Base-by-base conservation (phyloP, 2,113 vertebrate genomes). In the Xiphorhynchus elegans region DNA sequence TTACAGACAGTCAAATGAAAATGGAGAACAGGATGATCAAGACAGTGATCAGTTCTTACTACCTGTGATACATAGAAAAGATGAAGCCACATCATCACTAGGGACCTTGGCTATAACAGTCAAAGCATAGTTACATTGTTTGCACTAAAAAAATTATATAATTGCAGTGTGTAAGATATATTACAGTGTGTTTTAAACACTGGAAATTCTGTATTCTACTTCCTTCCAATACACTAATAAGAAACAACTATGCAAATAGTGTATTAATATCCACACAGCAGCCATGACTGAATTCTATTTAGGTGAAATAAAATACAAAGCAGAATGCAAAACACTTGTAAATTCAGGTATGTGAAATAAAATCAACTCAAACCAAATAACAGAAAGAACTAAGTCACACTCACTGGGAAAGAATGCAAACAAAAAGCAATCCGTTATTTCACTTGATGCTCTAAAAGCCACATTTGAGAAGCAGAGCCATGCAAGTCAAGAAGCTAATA, bases 31-130 rank as follows among this genome's bases (percentile, higher is more conserved):
- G 6, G 10, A 63, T 20, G 21, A 89, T 42, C 50, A 81, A 78
- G 19, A 53, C 39, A 40, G 72, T 4, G 16, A 84, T 15, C 46
- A 42, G 26, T 17, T 47, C 8, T 19, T 84, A 91, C 37, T 17
- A 73, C 1, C 23, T 64, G 29, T 0, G 0, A 18, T 6, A 44
- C 1, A 3, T 0, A 9, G n/a, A 67, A 87, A 90, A 87, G 47
- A 49, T 16, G 15, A 55, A 59, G 63, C 28, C 39, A 39, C 28
- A 47, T 49, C 25, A 64, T 25, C 35, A 67, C 35, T 28, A 12
- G 23, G 19, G 9, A 74, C n/a, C 25, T 59, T 47, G 31, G 17
- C 53, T 84, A 11, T 33, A 21, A 72, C 15, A 77, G 19, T 28
- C 67, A 69, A 19, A 33, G 16, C 25, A 42, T 5, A 69, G n/a